Conservation (phyloP, 92 coral and sea anemone species). For the Siderastrea siderea region DNA sequence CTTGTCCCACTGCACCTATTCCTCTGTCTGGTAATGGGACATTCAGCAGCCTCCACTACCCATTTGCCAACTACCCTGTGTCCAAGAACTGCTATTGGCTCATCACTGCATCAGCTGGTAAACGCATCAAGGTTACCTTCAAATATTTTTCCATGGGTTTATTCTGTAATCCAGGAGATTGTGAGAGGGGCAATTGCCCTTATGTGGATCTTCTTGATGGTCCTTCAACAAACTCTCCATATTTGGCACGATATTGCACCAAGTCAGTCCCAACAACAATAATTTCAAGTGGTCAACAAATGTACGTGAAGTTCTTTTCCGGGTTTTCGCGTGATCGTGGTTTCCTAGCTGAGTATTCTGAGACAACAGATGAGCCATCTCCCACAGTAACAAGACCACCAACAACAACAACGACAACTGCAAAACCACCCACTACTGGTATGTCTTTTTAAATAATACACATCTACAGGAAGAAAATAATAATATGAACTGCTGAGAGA, state of each 20-base stretch:
- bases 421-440: background rate
- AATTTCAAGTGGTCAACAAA: conserved; percentile 33
- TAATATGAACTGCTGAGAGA: background rate
- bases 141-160: conserved; percentile 3
- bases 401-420: background rate
- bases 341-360: conserved; percentile 18
- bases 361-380: background rate
- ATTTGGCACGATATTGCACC: conserved; percentile 23
- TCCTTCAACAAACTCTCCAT: background rate
- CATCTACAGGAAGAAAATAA: too few species aligned
- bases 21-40: conserved; percentile 19
- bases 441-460: background rate
- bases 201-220: conserved; percentile 39
- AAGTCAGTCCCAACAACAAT: background rate
- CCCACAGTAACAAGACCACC: background rate
- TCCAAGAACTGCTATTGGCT: background rate
- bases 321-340: background rate
- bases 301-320: conserved; percentile 25
- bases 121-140: conserved; percentile 2
- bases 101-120: conserved; percentile 26
- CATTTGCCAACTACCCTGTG: background rate
- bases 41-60: conserved; percentile 44
- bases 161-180: background rate
- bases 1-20: conserved; percentile 12
- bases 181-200: background rate